Evolutionary conservation across 2,113 vertebrate genomes (phyloP).

Genomic region (Phylloscopus whistleri): DNA sequence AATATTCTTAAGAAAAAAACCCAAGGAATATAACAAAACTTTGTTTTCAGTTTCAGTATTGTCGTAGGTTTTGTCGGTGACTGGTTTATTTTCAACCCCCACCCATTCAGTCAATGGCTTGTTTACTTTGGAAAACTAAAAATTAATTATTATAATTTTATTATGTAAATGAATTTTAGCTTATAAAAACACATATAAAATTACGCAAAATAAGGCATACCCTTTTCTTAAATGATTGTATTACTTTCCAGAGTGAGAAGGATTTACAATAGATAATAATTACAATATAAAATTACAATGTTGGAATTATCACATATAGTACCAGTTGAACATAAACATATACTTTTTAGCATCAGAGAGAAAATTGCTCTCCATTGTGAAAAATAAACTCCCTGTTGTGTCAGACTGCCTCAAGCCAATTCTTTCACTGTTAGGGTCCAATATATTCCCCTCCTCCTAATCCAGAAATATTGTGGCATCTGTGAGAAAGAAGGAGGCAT

Average conservation of each 20-base stretch:
- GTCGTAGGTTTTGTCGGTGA: background rate
- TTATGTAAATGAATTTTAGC: background rate
- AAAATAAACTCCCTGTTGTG: background rate
- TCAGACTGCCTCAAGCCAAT: background rate
- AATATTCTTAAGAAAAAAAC: background rate
- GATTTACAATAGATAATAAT: background rate
- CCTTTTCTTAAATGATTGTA: background rate
- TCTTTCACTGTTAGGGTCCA: background rate
- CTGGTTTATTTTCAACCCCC: background rate
- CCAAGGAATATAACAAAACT: background rate
- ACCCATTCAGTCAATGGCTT: background rate
- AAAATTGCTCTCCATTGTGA: background rate
- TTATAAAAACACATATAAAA: background rate
- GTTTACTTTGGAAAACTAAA: background rate
- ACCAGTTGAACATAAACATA: background rate
- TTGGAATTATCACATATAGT: background rate
- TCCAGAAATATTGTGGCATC: conserved; percentile 39
- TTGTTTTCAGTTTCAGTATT: background rate
- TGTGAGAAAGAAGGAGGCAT: conserved; percentile 10
- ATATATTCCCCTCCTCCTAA: conserved; percentile 16
- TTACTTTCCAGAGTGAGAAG: background rate
- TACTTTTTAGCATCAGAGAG: background rate
- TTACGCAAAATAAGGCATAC: background rate
- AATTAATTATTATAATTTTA: background rate
- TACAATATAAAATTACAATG: rapidly evolving